Conservation (phyloP, 2,113 vertebrate genomes). For the Athene noctua region DNA sequence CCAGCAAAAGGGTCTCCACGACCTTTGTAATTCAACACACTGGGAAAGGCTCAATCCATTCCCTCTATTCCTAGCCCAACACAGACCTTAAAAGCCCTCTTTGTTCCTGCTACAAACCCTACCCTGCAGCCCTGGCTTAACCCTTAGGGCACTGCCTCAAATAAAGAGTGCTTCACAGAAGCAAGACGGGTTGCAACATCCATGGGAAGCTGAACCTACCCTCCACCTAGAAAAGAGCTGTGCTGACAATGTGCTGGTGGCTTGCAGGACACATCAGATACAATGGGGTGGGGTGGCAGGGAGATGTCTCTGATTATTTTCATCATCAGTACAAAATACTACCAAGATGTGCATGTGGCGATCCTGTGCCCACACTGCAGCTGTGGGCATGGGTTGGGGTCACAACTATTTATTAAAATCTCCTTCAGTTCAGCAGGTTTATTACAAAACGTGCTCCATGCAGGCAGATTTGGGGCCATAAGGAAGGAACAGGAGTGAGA, state of each 20-base stretch:
- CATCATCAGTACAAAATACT: background rate
- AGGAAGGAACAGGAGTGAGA: background rate
- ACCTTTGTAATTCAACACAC: conserved; percentile 57
- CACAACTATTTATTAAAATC: fast-evolving
- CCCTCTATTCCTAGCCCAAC: conserved; percentile 37
- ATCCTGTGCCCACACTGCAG: background rate
- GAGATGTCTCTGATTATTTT: background rate
- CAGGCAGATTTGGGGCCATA: background rate
- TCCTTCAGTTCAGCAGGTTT: background rate
- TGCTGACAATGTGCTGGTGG: background rate
- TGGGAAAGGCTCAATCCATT: conserved; percentile 33
- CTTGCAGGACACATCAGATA: background rate
- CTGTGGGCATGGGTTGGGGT: fast-evolving
- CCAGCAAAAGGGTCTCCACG: conserved; percentile 36
- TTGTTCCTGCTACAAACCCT: conserved; percentile 41
- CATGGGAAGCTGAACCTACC: background rate
- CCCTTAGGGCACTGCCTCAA: conserved; percentile 20
- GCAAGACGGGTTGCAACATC: background rate
- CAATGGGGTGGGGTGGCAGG: fast-evolving
- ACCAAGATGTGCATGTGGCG: background rate
- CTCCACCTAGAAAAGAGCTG: background rate
- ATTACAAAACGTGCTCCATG: background rate
- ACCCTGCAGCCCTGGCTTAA: background rate
- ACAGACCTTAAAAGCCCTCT: conserved; percentile 50
- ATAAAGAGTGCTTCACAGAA: background rate